Base-by-base conservation (phyloP, 2,888 invertebrate genomes). In the Hirtodrosophila histrioides region DNA sequence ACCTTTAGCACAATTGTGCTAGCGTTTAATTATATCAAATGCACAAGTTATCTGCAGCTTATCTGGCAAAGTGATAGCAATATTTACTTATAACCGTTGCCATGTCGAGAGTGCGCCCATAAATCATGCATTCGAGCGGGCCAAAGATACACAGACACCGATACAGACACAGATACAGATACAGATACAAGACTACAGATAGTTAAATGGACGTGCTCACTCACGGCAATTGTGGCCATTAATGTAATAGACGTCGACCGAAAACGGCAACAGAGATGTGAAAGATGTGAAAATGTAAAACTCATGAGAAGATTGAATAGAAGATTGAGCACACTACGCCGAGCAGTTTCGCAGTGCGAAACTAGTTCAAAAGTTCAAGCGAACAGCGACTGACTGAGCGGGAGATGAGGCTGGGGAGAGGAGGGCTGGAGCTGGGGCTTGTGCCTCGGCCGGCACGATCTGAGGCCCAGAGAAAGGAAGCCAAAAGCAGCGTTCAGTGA, bases 361-460 rank as follows among this genome's bases (percentile, higher is more conserved):
- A 79, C 88, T 87, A 89, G 87, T 89, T 87, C 89, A 87, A 88
- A 89, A 87, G 87, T 89, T 87, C 87, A 89, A 75, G 63, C 81
- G 53, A 75, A 66, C 65, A 67, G 45, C 37, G 56, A 54, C 69
- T 40, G 73, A 48, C 50, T 69, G 53, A 73, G 51, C 40, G 46
- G 37, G 36, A 48, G 53, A 40, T 17, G 5, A 33, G 37, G 29
- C 39, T 48, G 29, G 10, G n/a, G n/a, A n/a, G n/a, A n/a, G n/a
- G n/a, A n/a, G n/a, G 10, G 36, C 37, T 46, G 37, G 36, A 46
- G 4, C 31, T 48, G 29, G 10, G 31, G 53, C 48, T 54, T 53
- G 39, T 54, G 66, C 24, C 64, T 54, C 6, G 55, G 35, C 23
- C 17, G 54, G 67, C 73, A 73, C 69, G 65, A 82, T 66, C 67